These are phyloP conservation scores for Drosophila engyochracea DNA, from an alignment of 2,888 invertebrate genomes.

Conservation along the genomic window DNA sequence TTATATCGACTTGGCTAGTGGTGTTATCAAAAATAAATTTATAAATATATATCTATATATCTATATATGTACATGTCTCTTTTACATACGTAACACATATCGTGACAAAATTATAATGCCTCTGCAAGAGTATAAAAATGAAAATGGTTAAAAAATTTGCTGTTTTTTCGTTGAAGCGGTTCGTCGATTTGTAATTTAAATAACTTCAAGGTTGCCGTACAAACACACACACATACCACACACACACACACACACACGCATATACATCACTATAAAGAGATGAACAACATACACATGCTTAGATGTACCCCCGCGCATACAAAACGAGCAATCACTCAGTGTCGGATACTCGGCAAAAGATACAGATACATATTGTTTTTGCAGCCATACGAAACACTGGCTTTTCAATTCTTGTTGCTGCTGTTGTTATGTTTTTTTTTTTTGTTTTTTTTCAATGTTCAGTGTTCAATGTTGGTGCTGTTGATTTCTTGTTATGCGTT, in stretches of 20 bases:
- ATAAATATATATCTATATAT: neutral
- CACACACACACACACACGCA: neutral
- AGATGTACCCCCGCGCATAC: constrained; percentile 66
- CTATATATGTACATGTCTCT: neutral
- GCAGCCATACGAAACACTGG: constrained; percentile 27
- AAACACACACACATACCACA: constrained; percentile 22
- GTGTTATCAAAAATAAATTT: neutral
- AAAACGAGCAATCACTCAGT: constrained; percentile 64
- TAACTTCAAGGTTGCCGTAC: constrained; percentile 78
- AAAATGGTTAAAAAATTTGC: constrained; percentile 75
- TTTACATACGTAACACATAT: neutral
- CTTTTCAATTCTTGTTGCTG: constrained; percentile 21
- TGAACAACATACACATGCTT: constrained; percentile 6
- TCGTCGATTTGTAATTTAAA: constrained; percentile 78
- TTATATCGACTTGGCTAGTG: neutral
- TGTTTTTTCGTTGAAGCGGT: constrained; percentile 40
- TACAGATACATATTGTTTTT: constrained; percentile 44
- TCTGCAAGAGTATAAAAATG: constrained; percentile 68
- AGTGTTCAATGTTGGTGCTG: constrained; percentile 7
- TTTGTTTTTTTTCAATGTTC: neutral
- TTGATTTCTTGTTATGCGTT: constrained; percentile 64
- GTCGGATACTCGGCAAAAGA: constrained; percentile 61
- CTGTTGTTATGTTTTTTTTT: neutral
- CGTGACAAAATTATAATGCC: neutral
- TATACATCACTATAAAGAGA: neutral